phyloP scores from a whole-genome alignment of 2,113 vertebrate species.

The Nannobrachium achirus region DNA sequence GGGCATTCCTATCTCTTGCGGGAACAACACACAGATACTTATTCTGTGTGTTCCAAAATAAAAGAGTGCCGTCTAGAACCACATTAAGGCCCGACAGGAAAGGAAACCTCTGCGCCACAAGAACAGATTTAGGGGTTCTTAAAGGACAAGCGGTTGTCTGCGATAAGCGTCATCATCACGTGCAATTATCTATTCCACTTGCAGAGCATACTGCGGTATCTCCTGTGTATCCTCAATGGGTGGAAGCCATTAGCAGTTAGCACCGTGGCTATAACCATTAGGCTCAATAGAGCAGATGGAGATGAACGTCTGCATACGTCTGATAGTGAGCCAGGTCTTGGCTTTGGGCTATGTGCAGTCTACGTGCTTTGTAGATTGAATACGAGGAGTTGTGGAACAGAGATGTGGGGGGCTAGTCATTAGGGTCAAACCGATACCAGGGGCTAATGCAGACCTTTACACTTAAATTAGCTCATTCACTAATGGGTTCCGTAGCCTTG shows the following conservation, averaged over 20 bases:
- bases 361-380: conserved; percentile 58
- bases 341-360: conserved; percentile 50
- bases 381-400: conserved; percentile 36
- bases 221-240: conserved; percentile 26
- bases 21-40: background rate
- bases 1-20: background rate
- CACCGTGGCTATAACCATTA: conserved; percentile 47
- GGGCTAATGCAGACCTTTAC: conserved; percentile 60
- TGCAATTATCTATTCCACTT: conserved; percentile 11
- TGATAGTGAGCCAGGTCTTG: conserved; percentile 52
- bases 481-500: conserved; percentile 48
- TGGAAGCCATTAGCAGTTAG: conserved; percentile 46
- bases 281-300: conserved; percentile 41
- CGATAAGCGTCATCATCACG: conserved; percentile 18
- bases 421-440: conserved; percentile 56
- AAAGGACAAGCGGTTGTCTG: conserved; percentile 13
- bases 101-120: background rate
- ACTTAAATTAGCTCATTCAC: conserved; percentile 51
- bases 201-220: conserved; percentile 33
- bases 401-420: conserved; percentile 43
- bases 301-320: conserved; percentile 29
- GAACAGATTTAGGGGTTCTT: conserved; percentile 6
- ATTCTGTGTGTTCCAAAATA: background rate
- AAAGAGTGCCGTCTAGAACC: background rate
- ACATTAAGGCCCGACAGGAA: background rate